Evolutionary conservation across 2,113 vertebrate genomes (phyloP).

Genomic region (Brachyhypopomus occidentalis): DNA sequence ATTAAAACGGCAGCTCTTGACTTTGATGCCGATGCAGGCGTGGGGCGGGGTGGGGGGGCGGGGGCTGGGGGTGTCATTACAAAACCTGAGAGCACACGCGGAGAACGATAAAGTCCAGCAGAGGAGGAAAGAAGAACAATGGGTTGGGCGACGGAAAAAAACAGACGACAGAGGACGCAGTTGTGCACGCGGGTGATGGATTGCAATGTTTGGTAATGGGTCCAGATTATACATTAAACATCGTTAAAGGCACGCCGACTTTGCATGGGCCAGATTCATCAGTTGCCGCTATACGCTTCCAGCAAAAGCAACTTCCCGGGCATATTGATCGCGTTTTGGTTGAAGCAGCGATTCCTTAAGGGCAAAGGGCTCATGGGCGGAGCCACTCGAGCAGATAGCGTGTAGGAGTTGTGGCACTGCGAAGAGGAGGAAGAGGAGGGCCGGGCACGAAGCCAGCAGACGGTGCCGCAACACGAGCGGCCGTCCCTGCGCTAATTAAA

Average conservation of each 20-base stretch:
- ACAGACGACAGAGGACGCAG: constrained; percentile 53
- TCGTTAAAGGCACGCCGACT: constrained; percentile 84
- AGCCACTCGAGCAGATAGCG: constrained; percentile 20
- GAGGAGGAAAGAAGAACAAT: constrained; percentile 1
- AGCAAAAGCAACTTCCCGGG: constrained; percentile 48
- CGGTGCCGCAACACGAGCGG: constrained; percentile 77
- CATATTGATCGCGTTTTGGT: constrained; percentile 49
- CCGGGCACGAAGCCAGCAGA: constrained; percentile 62
- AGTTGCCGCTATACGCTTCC: constrained; percentile 75
- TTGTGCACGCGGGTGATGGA: constrained; percentile 81
- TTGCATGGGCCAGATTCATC: constrained; percentile 87
- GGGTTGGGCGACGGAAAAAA: not conserved
- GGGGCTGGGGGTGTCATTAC: constrained; percentile 55
- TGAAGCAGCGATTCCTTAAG: constrained; percentile 25
- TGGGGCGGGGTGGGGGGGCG: not conserved
- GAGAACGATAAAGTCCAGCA: constrained; percentile 9
- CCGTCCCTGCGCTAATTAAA: constrained; percentile 96
- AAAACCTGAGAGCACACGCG: constrained; percentile 38
- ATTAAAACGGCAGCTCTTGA: constrained; percentile 94
- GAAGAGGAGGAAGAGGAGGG: constrained; percentile 37
- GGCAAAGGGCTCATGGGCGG: constrained; percentile 15
- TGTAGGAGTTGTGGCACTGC: constrained; percentile 10
- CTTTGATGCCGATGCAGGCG: constrained; percentile 86
- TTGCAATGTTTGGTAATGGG: constrained; percentile 81
- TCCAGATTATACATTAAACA: constrained; percentile 86